Conservation (phyloP, 2,797 vertebrate species). For the Urocyon cinereoargenteus region DNA sequence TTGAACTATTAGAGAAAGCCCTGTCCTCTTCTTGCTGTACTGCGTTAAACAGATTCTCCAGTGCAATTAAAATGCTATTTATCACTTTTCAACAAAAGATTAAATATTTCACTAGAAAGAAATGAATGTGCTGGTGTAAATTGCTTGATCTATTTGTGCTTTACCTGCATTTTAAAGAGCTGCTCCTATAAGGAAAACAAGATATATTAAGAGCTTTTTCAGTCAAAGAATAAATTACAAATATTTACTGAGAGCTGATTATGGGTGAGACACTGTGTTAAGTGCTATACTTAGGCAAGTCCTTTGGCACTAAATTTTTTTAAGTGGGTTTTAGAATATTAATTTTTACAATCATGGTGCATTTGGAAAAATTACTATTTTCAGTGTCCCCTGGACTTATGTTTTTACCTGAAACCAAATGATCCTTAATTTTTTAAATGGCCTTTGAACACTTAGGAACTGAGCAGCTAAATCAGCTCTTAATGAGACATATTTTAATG, state of each 20-base stretch:
- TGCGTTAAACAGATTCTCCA: background rate
- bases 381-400: background rate
- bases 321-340: background rate
- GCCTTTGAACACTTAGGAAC: background rate
- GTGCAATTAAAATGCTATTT: constrained; percentile 16
- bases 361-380: constrained; percentile 17
- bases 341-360: background rate
- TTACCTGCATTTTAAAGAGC: constrained; percentile 10
- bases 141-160: background rate
- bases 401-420: constrained; percentile 5
- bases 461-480: background rate
- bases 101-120: constrained; percentile 26
- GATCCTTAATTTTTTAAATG: constrained; percentile 37
- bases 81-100: constrained; percentile 51
- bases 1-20: background rate
- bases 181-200: background rate
- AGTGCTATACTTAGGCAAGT: background rate
- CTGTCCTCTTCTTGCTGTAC: background rate
- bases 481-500: constrained; percentile 54
- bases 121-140: constrained; percentile 32
- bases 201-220: background rate
- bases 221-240: constrained; percentile 43
- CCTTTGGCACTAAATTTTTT: background rate
- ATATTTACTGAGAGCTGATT: background rate
- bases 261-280: constrained; percentile 15